Evolutionary conservation across 2,888 invertebrate genomes (phyloP), one percentile per base, ranked within the genome.

Genomic region (Clanis bilineata): DNA sequence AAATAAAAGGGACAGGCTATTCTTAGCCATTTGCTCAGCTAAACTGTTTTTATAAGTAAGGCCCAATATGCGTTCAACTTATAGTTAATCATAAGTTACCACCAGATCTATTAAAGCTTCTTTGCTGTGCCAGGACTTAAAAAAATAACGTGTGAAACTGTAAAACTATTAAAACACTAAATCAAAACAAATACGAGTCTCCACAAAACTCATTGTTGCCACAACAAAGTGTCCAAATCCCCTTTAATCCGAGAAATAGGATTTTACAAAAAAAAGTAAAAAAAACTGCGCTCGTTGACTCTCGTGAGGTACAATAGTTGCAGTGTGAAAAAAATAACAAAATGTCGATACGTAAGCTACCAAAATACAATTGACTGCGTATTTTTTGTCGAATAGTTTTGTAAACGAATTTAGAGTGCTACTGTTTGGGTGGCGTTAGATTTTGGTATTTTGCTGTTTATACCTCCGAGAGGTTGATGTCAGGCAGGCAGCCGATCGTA

Each of bases 161-260:
- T 61, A 73, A 74, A 76, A 74, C 66, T 62, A 67, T 58, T 59
- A 44, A 65, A 65, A 71, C 72, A 81, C 77, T 85, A 88, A 90
- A 90, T 85, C 84, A 88, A 85, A 87, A 88, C 87, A 88, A 91
- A 88, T 86, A 89, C 82, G 80, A 75, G 76, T 86, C 83, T 86
- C 76, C 75, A 83, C 84, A 85, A 86, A 80, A 72, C 82, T 85
- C 84, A 88, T 90, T 92, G 90, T 92, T 92, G 88, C 87, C 86
- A 88, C 89, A 92, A 91, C 89, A 92, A 87, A 88, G 88, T 91
- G 84, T 88, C 88, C 82, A 89, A 91, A 90, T 91, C 92, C 92
- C 77, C 87, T 89, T 83, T 89, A 92, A 91, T 88, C 90, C 89
- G 88, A 89, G 85, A 91, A 92, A 91, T 89, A 83, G 87, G 90